These are phyloP conservation scores for Eustalomyia histrio DNA, from an alignment of 2,888 invertebrate genomes.

Conservation along the genomic window DNA sequence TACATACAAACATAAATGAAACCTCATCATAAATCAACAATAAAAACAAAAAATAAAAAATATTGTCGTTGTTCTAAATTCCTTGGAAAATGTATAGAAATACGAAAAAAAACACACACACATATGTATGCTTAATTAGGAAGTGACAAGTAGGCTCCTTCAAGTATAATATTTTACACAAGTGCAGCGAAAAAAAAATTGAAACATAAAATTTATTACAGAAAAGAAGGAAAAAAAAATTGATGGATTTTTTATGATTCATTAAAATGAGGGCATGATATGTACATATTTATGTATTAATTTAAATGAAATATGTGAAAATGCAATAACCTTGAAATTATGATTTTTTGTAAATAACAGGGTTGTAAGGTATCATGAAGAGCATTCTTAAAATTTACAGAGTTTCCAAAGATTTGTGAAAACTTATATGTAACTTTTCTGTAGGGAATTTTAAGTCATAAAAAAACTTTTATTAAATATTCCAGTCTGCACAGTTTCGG, in stretches of 20 bases:
- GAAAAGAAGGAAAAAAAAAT: not conserved
- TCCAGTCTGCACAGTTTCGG: too few species aligned
- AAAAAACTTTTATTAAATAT: too few species aligned
- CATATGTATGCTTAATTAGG: constrained; percentile 59
- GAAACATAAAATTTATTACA: constrained; percentile 18
- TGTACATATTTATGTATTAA: constrained; percentile 4
- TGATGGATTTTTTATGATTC: constrained; percentile 29
- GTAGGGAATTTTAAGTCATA: too few species aligned
- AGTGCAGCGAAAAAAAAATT: constrained; percentile 14
- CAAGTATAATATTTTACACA: constrained; percentile 24
- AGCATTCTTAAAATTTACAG: too few species aligned
- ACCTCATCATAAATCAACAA: constrained; percentile 21
- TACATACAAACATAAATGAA: constrained; percentile 3
- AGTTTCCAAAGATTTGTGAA: too few species aligned
- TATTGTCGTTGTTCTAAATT: constrained; percentile 59
- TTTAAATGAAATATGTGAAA: not conserved
- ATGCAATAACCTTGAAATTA: not conserved
- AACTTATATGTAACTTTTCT: too few species aligned
- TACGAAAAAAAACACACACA: constrained; percentile 24
- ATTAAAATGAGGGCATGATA: constrained; percentile 15
- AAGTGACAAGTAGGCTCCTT: constrained; percentile 58
- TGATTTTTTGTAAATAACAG: not conserved
- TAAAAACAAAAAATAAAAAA: not conserved
- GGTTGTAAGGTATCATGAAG: too few species aligned
- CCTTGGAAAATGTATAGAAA: constrained; percentile 45